Base-by-base conservation (phyloP, 2,888 invertebrate species). In the Oligia fasciuncula region DNA sequence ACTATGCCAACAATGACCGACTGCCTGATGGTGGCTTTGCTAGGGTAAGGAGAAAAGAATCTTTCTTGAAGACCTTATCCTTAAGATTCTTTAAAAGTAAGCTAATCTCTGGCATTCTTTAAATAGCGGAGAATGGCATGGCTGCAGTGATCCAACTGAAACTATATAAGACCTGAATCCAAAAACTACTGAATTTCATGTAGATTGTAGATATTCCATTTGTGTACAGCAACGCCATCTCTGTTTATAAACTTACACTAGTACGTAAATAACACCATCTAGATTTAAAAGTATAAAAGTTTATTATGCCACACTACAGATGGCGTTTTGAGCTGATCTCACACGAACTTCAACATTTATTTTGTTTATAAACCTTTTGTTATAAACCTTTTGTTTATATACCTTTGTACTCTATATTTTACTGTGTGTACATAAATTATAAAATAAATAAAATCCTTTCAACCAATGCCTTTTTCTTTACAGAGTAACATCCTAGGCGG, bases 401-500 rank as follows among this genome's bases (percentile, higher is more conserved):
- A 29, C 29, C 29, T 29, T 29, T 29, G 29, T 29, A 29, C 29
- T 29, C 29, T 29, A 29, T 29, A 29, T 29, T 29, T 29, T 29
- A 29, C 29, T 29, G 29, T 29, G 29, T 29, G 29, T 29, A 29
- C 29, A 29, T 29, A 29, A 29, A 29, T 29, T 29, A 29, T 29
- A 29, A 29, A 29, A 29, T 29, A 29, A 29, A 29, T 29, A 54
- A 54, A 54, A 54, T 19, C 54, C 19, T 19, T 54, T 54, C 29
- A 29, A 51, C 13, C 6, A 17, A 57, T 9, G n/a, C 8, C 14
- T 51, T 19, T 14, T 29, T 73, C 17, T 43, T 74, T 57, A 0
- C 93, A 96, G 96, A 94, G 90, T 72, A 94, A 93, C 29, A 90
- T 93, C 35, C 82, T 95, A 0, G 98, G 98, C 5, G 98, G 98